Base-by-base conservation (phyloP, 1,140 invertebrate genomes). In the Monochamus saltuarius region DNA sequence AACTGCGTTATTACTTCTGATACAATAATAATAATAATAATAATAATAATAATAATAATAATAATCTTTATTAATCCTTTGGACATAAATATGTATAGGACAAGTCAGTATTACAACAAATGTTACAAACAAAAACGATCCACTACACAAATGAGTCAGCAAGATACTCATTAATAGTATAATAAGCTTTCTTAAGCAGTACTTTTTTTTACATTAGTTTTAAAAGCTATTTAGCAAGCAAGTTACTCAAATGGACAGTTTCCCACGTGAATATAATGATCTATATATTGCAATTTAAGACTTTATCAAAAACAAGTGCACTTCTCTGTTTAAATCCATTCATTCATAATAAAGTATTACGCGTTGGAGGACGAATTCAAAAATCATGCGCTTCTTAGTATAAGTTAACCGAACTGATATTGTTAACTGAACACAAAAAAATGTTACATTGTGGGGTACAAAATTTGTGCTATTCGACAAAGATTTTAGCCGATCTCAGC, bases 371-470 rank as follows among this genome's bases (percentile, higher is more conserved):
- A 11, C 45, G 34, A n/a, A n/a, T 62, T 40, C 19, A 39, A 46
- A 17, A 49, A n/a, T 13, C 47, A 22, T 29, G 52, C n/a, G n/a
- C n/a, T n/a, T 13, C 16, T 64, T 57, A 42, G 1, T 54, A 68
- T 53, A 38, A 46, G 4, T 29, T 68, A 13, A 63, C 56, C 39
- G 37, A 59, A 19, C 19, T 64, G n/a, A 51, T 67, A 10, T 65
- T 76, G 9, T 43, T 36, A 10, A 42, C 72, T 34, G 64, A 69
- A 50, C 76, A 76, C 56, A 10, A 53, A 50, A 45, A 35, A 49
- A 62, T 67, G 4, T 47, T 72, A 0, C 75, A 78, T 59, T 67
- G 66, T 0, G 70, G 68, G 0, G 7, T 42, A 0, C 63, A 72
- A 50, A 0, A 34, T 69, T 1, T 29, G 42, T 0, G 29, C 29